These are phyloP conservation scores for Polymixis flavicincta DNA, from an alignment of 2,888 invertebrate genomes.

Conservation along the genomic window DNA sequence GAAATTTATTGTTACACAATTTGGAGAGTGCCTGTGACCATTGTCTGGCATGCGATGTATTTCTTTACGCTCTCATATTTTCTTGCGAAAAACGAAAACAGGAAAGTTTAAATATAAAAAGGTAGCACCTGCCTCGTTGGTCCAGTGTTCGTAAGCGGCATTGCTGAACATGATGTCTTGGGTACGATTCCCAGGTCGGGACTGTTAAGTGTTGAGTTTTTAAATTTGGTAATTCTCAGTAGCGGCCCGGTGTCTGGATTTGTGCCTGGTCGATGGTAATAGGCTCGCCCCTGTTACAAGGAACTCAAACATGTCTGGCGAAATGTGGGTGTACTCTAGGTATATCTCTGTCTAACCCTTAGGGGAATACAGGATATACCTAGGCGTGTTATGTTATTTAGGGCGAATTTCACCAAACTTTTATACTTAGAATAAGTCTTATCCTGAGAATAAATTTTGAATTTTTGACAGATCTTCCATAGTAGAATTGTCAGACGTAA, in stretches of 20 bases:
- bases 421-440: too few species aligned
- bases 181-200: neutral
- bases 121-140: neutral
- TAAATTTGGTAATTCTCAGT: neutral
- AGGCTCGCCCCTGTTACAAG: neutral
- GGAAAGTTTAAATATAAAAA: neutral
- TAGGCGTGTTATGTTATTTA: neutral
- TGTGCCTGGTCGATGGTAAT: neutral
- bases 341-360: neutral
- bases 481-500: too few species aligned
- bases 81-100: neutral
- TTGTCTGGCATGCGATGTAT: conserved; percentile 51
- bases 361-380: neutral
- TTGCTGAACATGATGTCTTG: neutral
- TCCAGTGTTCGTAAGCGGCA: neutral
- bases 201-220: neutral
- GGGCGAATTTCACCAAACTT: too few species aligned
- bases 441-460: too few species aligned
- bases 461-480: too few species aligned
- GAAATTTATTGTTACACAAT: conserved; percentile 70
- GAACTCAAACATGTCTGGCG: neutral
- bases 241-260: neutral
- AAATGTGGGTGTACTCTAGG: neutral
- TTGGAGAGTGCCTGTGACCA: conserved; percentile 62
- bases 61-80: conserved; percentile 22